These are phyloP conservation scores for Ageneiosus marmoratus DNA, from an alignment of 2,113 vertebrate genomes.

Conservation along the genomic window DNA sequence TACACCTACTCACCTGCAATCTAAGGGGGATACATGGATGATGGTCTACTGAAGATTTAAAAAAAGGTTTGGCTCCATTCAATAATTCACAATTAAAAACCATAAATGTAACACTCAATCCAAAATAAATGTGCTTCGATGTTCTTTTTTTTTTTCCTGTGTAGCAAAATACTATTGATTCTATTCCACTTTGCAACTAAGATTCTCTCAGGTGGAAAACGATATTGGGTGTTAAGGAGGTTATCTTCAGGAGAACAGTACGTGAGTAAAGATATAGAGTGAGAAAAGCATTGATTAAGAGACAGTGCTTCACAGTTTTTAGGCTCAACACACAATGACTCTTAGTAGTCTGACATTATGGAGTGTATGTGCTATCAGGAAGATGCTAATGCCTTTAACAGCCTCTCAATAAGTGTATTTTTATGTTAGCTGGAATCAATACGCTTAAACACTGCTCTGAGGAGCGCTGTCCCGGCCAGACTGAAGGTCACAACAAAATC, in stretches of 20 bases:
- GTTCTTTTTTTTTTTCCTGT: constrained; percentile 15
- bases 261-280: constrained; percentile 45
- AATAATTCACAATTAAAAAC: constrained; percentile 40
- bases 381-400: constrained; percentile 51
- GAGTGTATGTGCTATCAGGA: constrained; percentile 49
- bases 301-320: constrained; percentile 46
- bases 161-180: constrained; percentile 45
- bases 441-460: constrained; percentile 38
- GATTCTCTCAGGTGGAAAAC: constrained; percentile 30
- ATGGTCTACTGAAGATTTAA: constrained; percentile 13
- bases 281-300: constrained; percentile 53
- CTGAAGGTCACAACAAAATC: constrained; percentile 36
- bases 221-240: constrained; percentile 46
- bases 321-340: constrained; percentile 45
- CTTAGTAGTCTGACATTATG: constrained; percentile 41
- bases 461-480: constrained; percentile 28
- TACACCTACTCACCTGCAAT: neutral
- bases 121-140: constrained; percentile 34
- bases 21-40: constrained; percentile 9
- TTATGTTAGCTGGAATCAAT: constrained; percentile 52
- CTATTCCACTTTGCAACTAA: constrained; percentile 39
- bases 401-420: constrained; percentile 52
- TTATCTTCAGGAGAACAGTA: constrained; percentile 42
- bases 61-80: constrained; percentile 29
- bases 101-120: constrained; percentile 36